These are phyloP conservation scores for Pipistrellus pygmaeus DNA, from an alignment of 2,797 vertebrate genomes.

Conservation along the genomic window DNA sequence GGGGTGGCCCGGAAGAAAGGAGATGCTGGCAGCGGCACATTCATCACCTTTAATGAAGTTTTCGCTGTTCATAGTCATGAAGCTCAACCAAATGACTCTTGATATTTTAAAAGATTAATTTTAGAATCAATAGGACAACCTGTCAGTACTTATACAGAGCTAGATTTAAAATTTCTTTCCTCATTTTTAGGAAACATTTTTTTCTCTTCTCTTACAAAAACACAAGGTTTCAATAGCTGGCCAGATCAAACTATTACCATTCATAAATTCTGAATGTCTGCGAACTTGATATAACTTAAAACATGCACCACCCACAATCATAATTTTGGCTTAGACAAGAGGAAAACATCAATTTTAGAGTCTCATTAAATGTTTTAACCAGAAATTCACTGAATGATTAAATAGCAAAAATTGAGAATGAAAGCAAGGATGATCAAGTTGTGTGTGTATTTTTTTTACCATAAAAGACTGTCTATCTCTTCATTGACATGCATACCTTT, in stretches of 20 bases:
- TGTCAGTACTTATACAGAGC: not conserved
- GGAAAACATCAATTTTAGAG: constrained; percentile 59
- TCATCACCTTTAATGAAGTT: not conserved
- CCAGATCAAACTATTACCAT: constrained; percentile 70
- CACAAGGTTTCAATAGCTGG: constrained; percentile 46
- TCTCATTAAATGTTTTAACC: constrained; percentile 37
- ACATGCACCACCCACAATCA: constrained; percentile 57
- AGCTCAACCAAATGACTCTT: not conserved
- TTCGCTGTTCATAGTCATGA: not conserved
- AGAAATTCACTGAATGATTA: constrained; percentile 28
- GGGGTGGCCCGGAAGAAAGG: not conserved
- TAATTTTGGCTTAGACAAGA: constrained; percentile 55
- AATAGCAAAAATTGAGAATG: constrained; percentile 15
- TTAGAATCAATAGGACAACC: constrained; percentile 38
- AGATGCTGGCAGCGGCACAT: not conserved
- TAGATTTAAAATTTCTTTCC: constrained; percentile 59
- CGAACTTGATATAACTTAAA: constrained; percentile 70
- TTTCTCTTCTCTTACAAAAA: constrained; percentile 52
- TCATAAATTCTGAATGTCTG: constrained; percentile 55
- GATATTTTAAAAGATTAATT: constrained; percentile 55
- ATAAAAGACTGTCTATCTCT: not conserved
- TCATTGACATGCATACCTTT: not conserved
- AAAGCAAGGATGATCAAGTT: not conserved
- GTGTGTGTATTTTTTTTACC: not conserved
- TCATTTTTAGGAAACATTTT: constrained; percentile 3